Evolutionary conservation across 2,113 vertebrate genomes (phyloP), one percentile per base, ranked within the genome.

Genomic region (Nycticebus coucang): DNA sequence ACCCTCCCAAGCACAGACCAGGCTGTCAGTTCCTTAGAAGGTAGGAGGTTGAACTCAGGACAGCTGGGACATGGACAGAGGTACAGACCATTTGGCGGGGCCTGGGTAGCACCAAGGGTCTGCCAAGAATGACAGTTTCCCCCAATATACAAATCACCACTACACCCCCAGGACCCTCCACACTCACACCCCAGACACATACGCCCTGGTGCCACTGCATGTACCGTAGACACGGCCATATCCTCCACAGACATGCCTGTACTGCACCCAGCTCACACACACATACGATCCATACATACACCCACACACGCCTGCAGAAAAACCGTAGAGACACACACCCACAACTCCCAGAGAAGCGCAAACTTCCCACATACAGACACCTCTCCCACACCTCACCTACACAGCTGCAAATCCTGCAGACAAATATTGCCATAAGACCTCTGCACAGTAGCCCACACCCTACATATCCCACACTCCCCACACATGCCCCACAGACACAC

Each of bases 111-210:
- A 69, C 17, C 1, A 19, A 62, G 55, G 45, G 45, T 28, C 30
- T 77, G 24, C 22, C 10, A 22, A 81, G 53, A 60, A 68, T 24
- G 24, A 66, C 30, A 45, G 59, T 53, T 24, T 50, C 28, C 64
- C 30, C 55, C 9, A 15, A 15, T 0, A 14, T 5, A 62, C 30
- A 45, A 26, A n/a, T 0, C 33, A 18, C 35, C 28, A 1, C 12
- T 60, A 21, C 7, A 41, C 66, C 13, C 24, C 41, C 41, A 24
- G 15, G 41, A 26, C 2, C 84, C 22, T 57, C 66, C 3, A 21
- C 2, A 59, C 13, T 4, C 1, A 57, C 53, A 7, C 19, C 50
- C 26, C 79, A 59, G 55, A 74, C 11, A 28, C 28, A 37, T 19
- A 37, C 45, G 6, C 24, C 13, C 50, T 13, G 37, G 92, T 3